Evolutionary conservation across 2,113 vertebrate genomes (phyloP), one percentile per base, ranked within the genome.

Genomic region (Raja brachyura): DNA sequence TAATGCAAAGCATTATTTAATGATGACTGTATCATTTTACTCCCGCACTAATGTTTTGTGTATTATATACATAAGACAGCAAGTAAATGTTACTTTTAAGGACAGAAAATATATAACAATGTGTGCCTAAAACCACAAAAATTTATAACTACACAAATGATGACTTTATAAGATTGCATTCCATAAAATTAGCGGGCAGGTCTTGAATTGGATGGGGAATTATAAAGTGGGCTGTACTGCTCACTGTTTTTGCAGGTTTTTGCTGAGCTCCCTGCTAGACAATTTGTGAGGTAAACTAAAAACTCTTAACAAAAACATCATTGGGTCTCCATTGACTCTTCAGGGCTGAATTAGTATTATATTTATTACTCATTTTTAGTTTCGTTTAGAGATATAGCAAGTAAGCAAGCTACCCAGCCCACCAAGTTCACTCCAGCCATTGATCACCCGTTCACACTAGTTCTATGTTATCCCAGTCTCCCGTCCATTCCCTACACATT

Each of bases 1-100:
- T 94, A 96, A 97, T 96, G 96, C 94, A 96, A 94, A 22, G 85
- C 83, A 95, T 95, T 93, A 73, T 73, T 73, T 73, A 96, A 95
- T 96, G 48, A 73, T 68, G n/a, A 25, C 66, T 5, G 66, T 18
- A 48, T 25, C 22, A 70, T 39, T 70, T 39, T 25, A 92, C 8
- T 92, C 33, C 22, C 66, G 39, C 63, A 13, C 73, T 39, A 48
- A 73, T 70, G 9, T 48, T 90, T 63, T 20, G 70, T 90, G 88
- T 14, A 73, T 73, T 92, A 48, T 73, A 92, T 88, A 63, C 10
- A 85, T 85, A 25, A 10, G 4, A 56, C 54, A 56, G 14, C 81
- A n/a, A 90, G n/a, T 20, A 86, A 66, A 68, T 18, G 63, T 33
- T 28, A 22, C 3, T 68, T 90, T 9, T 59, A 85, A 18, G 54